phyloP scores from a whole-genome alignment of 2,797 vertebrate genomes.

The Numenius phaeopus region DNA sequence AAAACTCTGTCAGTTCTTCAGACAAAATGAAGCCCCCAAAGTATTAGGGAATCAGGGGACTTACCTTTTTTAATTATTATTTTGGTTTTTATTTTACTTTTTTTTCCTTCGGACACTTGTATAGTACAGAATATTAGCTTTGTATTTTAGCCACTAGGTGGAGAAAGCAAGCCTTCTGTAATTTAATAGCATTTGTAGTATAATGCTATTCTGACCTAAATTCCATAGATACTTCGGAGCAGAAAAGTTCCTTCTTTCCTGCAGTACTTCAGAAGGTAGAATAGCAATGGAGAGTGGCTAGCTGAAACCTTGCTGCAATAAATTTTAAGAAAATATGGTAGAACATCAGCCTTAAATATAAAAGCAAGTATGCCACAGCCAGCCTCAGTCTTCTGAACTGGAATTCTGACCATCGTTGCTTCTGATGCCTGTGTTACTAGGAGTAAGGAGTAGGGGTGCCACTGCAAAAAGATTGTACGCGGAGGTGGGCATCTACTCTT shows the following conservation, averaged over 20 bases:
- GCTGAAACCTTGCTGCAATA: neutral
- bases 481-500: neutral
- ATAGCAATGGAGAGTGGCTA: neutral
- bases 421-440: neutral
- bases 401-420: neutral
- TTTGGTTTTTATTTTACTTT: neutral
- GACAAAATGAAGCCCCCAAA: neutral
- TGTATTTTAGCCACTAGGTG: conserved; percentile 76
- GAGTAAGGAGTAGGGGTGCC: neutral
- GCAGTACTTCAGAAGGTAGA: neutral
- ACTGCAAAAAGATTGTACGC: neutral
- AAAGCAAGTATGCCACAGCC: neutral
- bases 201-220: conserved; percentile 50
- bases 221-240: conserved; percentile 3
- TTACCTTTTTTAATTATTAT: neutral
- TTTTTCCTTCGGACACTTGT: neutral
- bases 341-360: neutral
- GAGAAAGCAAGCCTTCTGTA: conserved; percentile 78
- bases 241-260: neutral
- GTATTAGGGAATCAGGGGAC: neutral
- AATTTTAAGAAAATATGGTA: neutral
- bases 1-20: neutral
- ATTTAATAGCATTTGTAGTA: conserved; percentile 19
- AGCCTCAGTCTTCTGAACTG: neutral
- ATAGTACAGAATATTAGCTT: neutral